Evolutionary conservation across 2,888 invertebrate genomes (phyloP).

Genomic region (Aquatica leii): DNA sequence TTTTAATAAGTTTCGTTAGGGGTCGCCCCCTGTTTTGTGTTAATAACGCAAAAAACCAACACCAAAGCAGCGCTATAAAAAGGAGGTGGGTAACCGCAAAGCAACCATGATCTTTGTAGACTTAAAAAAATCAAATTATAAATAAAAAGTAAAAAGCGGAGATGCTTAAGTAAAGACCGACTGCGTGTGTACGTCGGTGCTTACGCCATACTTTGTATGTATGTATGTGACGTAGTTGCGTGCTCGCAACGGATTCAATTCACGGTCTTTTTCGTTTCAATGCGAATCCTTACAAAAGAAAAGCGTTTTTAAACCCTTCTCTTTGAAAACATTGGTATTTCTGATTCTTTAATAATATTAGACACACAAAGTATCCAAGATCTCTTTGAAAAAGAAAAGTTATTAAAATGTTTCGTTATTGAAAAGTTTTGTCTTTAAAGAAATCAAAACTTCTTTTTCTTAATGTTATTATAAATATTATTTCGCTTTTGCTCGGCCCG

Average conservation of each 20-base stretch:
- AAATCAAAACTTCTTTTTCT: conserved; percentile 28
- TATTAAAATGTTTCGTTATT: conserved; percentile 43
- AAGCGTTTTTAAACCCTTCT: conserved; percentile 39
- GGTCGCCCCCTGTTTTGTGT: conserved; percentile 22
- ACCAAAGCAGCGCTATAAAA: conserved; percentile 45
- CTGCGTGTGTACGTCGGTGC: background rate
- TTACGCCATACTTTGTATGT: conserved; percentile 33
- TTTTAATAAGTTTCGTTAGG: background rate
- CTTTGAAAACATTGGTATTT: conserved; percentile 36
- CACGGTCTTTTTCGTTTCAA: conserved; percentile 5
- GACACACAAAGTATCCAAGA: conserved; percentile 37
- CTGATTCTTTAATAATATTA: conserved; percentile 44
- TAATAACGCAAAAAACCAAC: conserved; percentile 47
- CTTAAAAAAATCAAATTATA: background rate
- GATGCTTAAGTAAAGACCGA: no score
- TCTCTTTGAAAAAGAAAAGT: conserved; percentile 43
- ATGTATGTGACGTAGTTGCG: conserved; percentile 13
- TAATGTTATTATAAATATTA: conserved; percentile 2
- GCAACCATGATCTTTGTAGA: conserved; percentile 45
- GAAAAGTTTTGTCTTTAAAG: conserved; percentile 39
- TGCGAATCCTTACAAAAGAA: conserved; percentile 31
- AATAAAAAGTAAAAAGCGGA: conserved; percentile 6
- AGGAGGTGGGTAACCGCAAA: conserved; percentile 51
- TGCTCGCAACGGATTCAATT: no score
- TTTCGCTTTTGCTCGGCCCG: background rate